Evolutionary conservation across 2,888 invertebrate species (phyloP).

Genomic region (Lamproptera curius): DNA sequence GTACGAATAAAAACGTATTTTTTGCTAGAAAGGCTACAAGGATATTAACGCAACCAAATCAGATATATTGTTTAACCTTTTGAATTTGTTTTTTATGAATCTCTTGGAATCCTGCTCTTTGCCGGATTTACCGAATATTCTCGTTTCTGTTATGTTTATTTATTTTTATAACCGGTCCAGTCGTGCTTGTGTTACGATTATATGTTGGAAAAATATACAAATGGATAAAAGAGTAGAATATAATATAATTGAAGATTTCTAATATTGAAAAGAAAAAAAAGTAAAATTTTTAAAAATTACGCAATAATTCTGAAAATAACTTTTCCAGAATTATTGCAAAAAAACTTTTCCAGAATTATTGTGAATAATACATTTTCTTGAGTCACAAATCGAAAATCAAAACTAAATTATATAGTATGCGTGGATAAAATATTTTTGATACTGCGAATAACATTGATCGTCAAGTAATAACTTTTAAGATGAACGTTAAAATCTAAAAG

Average conservation of each 20-base stretch:
- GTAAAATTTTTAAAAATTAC: not conserved
- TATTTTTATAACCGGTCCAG: not conserved
- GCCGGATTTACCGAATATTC: constrained; percentile 2
- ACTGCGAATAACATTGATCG: too few relatives aligned
- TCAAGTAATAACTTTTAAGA: too few relatives aligned
- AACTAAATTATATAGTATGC: too few relatives aligned
- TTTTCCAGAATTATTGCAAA: not conserved
- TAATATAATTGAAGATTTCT: not conserved
- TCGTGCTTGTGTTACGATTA: too few relatives aligned
- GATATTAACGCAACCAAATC: not conserved
- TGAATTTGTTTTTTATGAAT: not conserved
- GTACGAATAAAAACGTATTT: too few relatives aligned
- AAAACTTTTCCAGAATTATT: too few relatives aligned
- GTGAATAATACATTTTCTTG: too few relatives aligned
- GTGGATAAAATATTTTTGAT: too few relatives aligned
- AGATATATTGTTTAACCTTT: constrained; percentile 4
- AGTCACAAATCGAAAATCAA: too few relatives aligned
- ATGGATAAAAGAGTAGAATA: not conserved
- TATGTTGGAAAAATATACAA: not conserved
- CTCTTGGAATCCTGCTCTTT: not conserved
- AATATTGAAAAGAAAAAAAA: not conserved
- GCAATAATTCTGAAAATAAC: not conserved
- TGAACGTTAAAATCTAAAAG: too few relatives aligned
- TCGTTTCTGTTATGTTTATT: constrained; percentile 1
- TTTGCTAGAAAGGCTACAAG: not conserved